These are phyloP conservation scores for Muntiacus reevesi DNA, from an alignment of 2,113 vertebrate genomes.

Conservation along the genomic window DNA sequence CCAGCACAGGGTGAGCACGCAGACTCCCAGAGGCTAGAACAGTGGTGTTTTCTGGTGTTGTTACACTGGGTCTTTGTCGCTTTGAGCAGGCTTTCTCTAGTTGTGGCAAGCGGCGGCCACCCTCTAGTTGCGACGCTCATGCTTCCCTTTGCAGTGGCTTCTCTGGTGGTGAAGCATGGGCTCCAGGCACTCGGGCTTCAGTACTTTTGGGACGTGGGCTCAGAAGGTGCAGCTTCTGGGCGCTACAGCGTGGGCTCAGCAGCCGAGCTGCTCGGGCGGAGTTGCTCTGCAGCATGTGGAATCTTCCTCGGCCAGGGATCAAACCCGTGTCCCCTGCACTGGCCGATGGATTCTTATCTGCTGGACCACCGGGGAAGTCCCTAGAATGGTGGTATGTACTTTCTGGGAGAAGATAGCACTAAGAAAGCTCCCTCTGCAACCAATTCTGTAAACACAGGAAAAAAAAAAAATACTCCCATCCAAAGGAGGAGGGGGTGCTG, in stretches of 20 bases:
- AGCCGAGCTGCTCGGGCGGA: rapidly evolving
- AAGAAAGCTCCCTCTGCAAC: too few species aligned
- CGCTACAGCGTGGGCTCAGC: rapidly evolving
- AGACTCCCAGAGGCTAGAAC: rapidly evolving
- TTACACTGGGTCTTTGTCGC: rapidly evolving
- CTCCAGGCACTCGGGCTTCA: neutral
- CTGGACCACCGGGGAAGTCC: neutral
- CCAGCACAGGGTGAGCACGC: rapidly evolving
- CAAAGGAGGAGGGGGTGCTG: neutral
- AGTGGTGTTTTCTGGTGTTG: rapidly evolving
- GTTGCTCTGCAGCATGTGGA: rapidly evolving
- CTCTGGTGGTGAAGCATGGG: rapidly evolving
- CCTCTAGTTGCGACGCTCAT: rapidly evolving
- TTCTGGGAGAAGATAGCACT: rapidly evolving
- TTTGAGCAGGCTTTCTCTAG: neutral
- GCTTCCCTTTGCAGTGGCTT: neutral
- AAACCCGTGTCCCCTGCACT: neutral
- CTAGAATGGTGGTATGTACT: neutral
- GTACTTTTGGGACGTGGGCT: rapidly evolving
- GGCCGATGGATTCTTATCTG: neutral
- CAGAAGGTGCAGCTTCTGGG: rapidly evolving
- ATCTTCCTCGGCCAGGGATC: neutral
- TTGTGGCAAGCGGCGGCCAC: rapidly evolving
- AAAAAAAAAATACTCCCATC: too few species aligned
- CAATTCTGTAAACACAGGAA: neutral